Conservation (phyloP, 2,888 invertebrate genomes). For the Ophion slaviceki region DNA sequence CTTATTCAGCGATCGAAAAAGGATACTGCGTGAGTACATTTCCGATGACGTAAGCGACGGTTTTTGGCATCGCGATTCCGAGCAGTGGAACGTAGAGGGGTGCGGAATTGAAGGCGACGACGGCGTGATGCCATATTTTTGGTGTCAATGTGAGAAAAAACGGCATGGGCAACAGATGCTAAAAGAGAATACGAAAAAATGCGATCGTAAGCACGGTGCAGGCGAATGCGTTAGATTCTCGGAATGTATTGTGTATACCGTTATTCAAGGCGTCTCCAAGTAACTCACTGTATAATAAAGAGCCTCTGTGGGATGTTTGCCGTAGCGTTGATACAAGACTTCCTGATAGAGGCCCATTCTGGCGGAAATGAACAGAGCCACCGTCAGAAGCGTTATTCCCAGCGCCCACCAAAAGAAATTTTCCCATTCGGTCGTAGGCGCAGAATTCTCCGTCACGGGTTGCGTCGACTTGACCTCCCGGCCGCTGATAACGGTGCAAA, state of each 20-base stretch:
- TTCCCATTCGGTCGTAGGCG: constrained; percentile 80
- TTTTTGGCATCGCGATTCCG: constrained; percentile 88
- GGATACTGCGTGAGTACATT: constrained; percentile 95
- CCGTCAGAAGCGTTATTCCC: constrained; percentile 92
- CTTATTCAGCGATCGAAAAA: constrained; percentile 70
- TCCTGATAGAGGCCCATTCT: constrained; percentile 98
- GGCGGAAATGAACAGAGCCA: constrained; percentile 96
- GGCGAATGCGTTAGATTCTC: not conserved
- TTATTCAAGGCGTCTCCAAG: not conserved
- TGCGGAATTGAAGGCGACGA: constrained; percentile 89
- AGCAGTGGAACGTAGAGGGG: constrained; percentile 86
- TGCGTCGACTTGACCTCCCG: constrained; percentile 87
- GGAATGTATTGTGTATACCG: not conserved
- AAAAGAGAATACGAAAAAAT: constrained; percentile 77
- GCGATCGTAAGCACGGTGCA: no score
- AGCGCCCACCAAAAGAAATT: constrained; percentile 87
- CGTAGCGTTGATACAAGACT: constrained; percentile 91
- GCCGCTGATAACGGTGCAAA: constrained; percentile 95
- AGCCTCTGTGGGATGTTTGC: constrained; percentile 96
- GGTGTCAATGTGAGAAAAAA: constrained; percentile 92
- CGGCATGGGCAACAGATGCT: constrained; percentile 96
- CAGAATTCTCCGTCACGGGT: constrained; percentile 81
- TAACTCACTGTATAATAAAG: constrained; percentile 90
- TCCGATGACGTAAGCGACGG: constrained; percentile 91
- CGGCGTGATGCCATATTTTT: constrained; percentile 91